Evolutionary conservation across 2,113 vertebrate genomes (phyloP).

Genomic region (Lipotes vexillifer): DNA sequence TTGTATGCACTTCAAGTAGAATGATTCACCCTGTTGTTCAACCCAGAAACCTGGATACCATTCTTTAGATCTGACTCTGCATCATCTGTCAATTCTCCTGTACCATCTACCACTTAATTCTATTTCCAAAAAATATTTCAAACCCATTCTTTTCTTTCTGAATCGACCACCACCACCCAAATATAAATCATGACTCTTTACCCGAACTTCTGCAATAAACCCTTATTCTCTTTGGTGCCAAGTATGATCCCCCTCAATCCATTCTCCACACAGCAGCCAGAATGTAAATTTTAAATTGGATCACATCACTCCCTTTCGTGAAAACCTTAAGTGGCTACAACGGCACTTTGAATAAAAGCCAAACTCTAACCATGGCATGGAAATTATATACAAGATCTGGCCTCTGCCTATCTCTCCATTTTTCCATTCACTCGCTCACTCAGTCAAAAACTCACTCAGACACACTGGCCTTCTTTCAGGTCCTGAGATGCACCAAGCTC

Average conservation of each 20-base stretch:
- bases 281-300: not conserved
- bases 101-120: not conserved
- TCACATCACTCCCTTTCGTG: not conserved
- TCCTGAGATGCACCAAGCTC: not conserved
- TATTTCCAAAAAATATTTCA: not conserved
- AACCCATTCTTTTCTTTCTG: not conserved
- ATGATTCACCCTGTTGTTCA: not conserved
- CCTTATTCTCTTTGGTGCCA: not conserved
- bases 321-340: not conserved
- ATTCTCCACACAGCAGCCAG: not conserved
- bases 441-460: not conserved
- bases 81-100: not conserved
- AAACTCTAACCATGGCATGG: not conserved
- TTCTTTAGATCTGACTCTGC: not conserved
- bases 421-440: not conserved
- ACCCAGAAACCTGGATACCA: not conserved
- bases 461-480: not conserved
- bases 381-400: not conserved
- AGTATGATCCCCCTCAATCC: too few relatives aligned
- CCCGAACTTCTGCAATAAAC: not conserved
- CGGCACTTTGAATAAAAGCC: not conserved
- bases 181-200: not conserved
- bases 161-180: not conserved
- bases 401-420: not conserved
- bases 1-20: not conserved